phyloP scores from a whole-genome alignment of 2,888 invertebrate genomes.

The Diogma glabrata region DNA sequence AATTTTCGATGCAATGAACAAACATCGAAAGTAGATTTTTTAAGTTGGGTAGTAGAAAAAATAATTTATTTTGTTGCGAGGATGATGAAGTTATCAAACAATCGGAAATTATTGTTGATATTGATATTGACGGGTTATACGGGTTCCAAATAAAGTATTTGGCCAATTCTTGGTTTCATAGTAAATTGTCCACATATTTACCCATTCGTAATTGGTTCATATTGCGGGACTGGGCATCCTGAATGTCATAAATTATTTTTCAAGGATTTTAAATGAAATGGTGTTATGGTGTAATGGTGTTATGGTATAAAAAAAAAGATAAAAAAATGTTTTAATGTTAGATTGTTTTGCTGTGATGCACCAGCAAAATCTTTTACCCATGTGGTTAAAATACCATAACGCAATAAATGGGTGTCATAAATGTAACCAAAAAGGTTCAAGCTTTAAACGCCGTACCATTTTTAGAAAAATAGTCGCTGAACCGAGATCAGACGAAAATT shows the following conservation, averaged over 20 bases:
- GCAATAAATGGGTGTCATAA: not conserved
- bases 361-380: not conserved
- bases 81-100: not conserved
- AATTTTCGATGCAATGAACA: no score
- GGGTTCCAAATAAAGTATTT: constrained; percentile 5
- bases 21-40: no score
- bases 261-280: constrained; percentile 3
- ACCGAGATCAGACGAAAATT: not conserved
- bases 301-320: not conserved
- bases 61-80: not conserved
- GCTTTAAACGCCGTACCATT: not conserved
- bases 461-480: not conserved
- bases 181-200: not conserved
- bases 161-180: constrained; percentile 13
- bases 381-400: not conserved
- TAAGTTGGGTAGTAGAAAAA: no score
- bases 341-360: not conserved
- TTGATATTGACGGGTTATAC: constrained; percentile 14
- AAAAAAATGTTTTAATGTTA: constrained; percentile 4
- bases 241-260: constrained; percentile 8
- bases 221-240: constrained; percentile 9
- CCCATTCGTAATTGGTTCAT: constrained; percentile 11
- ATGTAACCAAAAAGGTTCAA: not conserved
- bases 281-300: not conserved
- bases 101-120: constrained; percentile 8